Base-by-base conservation (phyloP, 2,888 invertebrate species). In the Cyaniris semiargus region DNA sequence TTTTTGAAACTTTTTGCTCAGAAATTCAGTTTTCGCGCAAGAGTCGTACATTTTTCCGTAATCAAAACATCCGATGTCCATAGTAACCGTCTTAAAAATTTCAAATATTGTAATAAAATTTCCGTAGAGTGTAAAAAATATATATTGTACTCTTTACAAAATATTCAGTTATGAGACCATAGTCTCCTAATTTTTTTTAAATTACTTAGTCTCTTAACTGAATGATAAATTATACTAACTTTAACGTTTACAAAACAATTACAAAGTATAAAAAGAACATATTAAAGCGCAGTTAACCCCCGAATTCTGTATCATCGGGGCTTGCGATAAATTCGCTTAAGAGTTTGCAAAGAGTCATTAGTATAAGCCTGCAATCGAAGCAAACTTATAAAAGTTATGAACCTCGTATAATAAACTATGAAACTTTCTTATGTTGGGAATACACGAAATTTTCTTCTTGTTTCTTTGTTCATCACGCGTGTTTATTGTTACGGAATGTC, bases 301-400 rank as follows among this genome's bases (percentile, higher is more conserved):
- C 72, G 38, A 74, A 77, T 72, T 77, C 48, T 77, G 77, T 77
- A 77, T 72, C 78, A 66, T 58, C 60, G 70, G 77, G 76, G 76
- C 75, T 71, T 70, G 77, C 79, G 79, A 80, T 80, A 81, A 81
- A 80, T 81, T 80, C 80, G 76, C 76, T 80, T 66, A 75, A 76
- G 76, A 81, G 77, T 81, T 82, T 76, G 72, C 75, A 79, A 81
- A 81, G 78, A 80, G 80, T 82, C 80, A 82, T 81, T 81, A 80
- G 81, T 79, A 70, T 79, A 81, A 80, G 80, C 80, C 79, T 80
- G 80, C 80, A 81, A 80, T 81, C 77, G 81, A 81, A 81, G 79
- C 79, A 72, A 80, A 78, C 77, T 82, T 83, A 81, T 79, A 79
- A 78, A 82, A 80, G 80, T 79, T 79, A 81, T 78, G 78, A 77